Evolutionary conservation across 2,888 invertebrate species (phyloP).

Genomic region (Athetis lepigone): DNA sequence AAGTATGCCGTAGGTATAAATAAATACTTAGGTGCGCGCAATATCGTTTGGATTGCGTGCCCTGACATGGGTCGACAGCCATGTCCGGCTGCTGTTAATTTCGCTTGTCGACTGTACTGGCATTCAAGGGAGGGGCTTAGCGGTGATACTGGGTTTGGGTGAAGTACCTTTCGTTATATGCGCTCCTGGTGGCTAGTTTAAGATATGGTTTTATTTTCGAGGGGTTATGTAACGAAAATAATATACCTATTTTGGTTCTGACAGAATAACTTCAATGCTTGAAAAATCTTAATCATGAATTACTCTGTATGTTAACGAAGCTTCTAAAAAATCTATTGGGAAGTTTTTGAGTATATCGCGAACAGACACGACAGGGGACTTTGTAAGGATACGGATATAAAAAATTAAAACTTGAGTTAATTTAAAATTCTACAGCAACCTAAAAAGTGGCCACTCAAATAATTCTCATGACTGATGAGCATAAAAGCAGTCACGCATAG

Average conservation of each 20-base stretch:
- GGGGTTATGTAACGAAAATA: too few species aligned
- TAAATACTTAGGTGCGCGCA: conserved; percentile 69
- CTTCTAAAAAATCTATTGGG: too few species aligned
- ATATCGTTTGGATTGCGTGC: conserved; percentile 68
- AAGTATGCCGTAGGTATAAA: conserved; percentile 43
- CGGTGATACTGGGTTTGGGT: conserved; percentile 38
- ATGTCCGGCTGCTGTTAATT: conserved; percentile 75
- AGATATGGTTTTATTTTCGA: not conserved
- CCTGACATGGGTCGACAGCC: conserved; percentile 77
- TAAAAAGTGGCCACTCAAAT: conserved; percentile 26
- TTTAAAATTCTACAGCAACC: not conserved
- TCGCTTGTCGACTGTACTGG: conserved; percentile 71
- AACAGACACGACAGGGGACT: too few species aligned
- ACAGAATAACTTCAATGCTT: too few species aligned
- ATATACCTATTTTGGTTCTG: too few species aligned
- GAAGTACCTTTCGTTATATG: conserved; percentile 30
- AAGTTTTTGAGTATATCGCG: too few species aligned
- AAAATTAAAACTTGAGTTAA: not conserved
- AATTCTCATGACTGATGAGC: conserved; percentile 48
- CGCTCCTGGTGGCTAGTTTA: conserved; percentile 38
- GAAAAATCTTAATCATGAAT: too few species aligned
- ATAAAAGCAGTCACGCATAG: conserved; percentile 45
- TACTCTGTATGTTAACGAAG: too few species aligned
- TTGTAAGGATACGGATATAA: too few species aligned
- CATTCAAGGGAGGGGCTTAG: conserved; percentile 57